phyloP scores from a whole-genome alignment of 1,140 invertebrate genomes.

The Leptinotarsa defecta region DNA sequence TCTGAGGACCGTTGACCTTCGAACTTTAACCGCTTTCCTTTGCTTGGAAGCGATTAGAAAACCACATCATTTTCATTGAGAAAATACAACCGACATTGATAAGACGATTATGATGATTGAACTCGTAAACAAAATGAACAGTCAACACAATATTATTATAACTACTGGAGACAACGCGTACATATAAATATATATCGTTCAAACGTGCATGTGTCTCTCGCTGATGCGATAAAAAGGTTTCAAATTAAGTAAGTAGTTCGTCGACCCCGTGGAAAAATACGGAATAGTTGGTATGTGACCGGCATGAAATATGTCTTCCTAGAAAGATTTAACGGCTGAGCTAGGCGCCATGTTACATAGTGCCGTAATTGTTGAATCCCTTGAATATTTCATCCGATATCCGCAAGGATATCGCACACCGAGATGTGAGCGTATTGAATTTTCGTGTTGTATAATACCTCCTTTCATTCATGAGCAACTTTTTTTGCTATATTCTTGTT shows the following conservation, averaged over 20 bases:
- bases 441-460: too few species aligned
- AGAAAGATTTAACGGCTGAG: not conserved
- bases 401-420: too few species aligned
- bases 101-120: not conserved
- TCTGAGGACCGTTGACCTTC: too few species aligned
- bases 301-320: not conserved
- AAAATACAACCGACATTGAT: not conserved
- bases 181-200: conserved; percentile 4
- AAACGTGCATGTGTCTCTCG: not conserved
- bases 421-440: too few species aligned
- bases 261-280: not conserved
- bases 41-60: too few species aligned
- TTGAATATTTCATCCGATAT: too few species aligned
- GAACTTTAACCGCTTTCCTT: too few species aligned
- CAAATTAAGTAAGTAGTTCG: conserved; percentile 5
- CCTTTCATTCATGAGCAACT: too few species aligned
- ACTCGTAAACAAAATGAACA: not conserved
- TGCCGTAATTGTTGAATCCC: not conserved
- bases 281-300: not conserved
- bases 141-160: not conserved
- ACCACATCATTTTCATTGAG: too few species aligned
- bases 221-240: conserved; percentile 5
- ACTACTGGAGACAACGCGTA: not conserved
- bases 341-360: not conserved
- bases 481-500: too few species aligned